Base-by-base conservation (phyloP, 2,113 vertebrate species). In the Ictalurus punctatus region DNA sequence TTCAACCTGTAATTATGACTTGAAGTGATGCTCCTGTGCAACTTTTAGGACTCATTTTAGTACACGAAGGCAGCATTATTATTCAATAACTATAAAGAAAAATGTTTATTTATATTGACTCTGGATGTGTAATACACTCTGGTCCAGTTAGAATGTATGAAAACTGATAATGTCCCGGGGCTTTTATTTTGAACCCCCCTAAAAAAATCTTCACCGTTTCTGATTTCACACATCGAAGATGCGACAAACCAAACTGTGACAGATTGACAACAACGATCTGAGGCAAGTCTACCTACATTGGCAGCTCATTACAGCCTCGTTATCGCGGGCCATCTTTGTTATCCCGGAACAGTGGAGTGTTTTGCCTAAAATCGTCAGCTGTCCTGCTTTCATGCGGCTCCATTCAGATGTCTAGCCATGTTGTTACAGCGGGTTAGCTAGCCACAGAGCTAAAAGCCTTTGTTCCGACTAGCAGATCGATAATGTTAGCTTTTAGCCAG, bases 231-330 rank as follows among this genome's bases (percentile, higher is more conserved):
- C 54, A 58, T n/a, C n/a, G 84, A 80, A 87, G 89, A 90, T 90
- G 90, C 89, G 89, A 91, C 90, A 91, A 86, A 63, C 67, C 86
- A 88, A 89, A 88, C 88, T 78, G 84, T 88, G 86, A 91, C 87
- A 90, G 89, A 83, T 65, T 86, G 87, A 86, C 61, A 86, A 58
- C 89, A 65, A 37, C 83, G 30, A 84, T 69, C 65, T 44, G 71
- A 88, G 86, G 86, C 88, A 65, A 91, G 86, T 83, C 48, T 67
- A 58, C 83, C 27, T 37, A n/a, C 83, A 48, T 59, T 78, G 44
- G 34, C 86, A 83, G 23, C 30, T 63, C 40, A 44, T 69, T 71
- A 30, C 6, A 37, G 89, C 63, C 40, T 65, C 59, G 40, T 84
- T 86, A 69, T 40, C 88, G 6, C 2, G 12, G 40, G 61, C 1